Base-by-base conservation (phyloP, 2,113 vertebrate species). In the Antennarius striatus region DNA sequence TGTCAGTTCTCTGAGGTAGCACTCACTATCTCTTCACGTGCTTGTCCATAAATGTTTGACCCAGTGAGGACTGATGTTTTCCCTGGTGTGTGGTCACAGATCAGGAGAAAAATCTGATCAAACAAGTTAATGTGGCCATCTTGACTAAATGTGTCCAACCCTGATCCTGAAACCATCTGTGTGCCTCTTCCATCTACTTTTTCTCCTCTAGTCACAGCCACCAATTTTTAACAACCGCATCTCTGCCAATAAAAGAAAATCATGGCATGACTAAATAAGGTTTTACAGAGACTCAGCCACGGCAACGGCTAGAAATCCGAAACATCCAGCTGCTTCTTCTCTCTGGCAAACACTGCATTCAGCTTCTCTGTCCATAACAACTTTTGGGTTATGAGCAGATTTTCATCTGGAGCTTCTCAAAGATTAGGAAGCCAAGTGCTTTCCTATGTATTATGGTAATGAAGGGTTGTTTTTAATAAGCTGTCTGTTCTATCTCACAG, bases 381-480 rank as follows among this genome's bases (percentile, higher is more conserved):
- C 59, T 71, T 60, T 59, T 67, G 29, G 66, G 73, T 83, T 57
- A 29, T 52, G 32, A 47, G 59, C 58, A 84, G 88, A 89, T 92
- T 82, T 85, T 79, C 67, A 89, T 89, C 77, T 60, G 73, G 49
- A 75, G 73, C 76, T 81, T 85, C 65, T 65, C 29, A 68, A 75
- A 88, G 85, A 91, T 92, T 90, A 91, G 81, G 78, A 83, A 85
- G 86, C 75, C 83, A 90, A 88, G 79, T 90, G 79, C 79, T 75
- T 70, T 73, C 56, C 78, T 87, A 75, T 86, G 78, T 91, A 78
- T 90, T 88, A 88, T 83, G 87, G 50, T 85, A 91, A 92, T 92
- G 84, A 91, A 80, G 65, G 75, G 77, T 85, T 80, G 84, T 88
- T 90, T 91, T 87, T 90, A 90, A 90, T 87, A 88, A 85, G 78